phyloP scores from a whole-genome alignment of 2,888 invertebrate species.

The Disparrhopalites patrizii region DNA sequence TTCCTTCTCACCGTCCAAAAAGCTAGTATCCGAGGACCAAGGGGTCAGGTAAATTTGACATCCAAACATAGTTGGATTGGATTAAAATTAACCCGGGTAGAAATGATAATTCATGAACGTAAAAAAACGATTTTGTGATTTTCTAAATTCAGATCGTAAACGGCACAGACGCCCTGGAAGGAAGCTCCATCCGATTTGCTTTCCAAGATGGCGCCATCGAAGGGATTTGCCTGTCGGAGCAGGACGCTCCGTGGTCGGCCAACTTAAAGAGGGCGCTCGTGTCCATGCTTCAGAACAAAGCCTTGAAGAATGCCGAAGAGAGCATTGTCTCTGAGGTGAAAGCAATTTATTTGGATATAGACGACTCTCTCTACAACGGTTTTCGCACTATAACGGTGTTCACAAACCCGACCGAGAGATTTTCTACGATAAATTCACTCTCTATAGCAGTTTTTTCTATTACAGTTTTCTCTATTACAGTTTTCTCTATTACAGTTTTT shows the following conservation, averaged over 20 bases:
- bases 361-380: background rate
- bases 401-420: too few species aligned
- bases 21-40: conserved; percentile 41
- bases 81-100: background rate
- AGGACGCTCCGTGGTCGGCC: conserved; percentile 71
- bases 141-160: conserved; percentile 53
- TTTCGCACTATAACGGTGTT: too few species aligned
- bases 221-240: conserved; percentile 68
- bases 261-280: conserved; percentile 88
- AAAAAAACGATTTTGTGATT: background rate
- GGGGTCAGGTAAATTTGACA: conserved; percentile 38
- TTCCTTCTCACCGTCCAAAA: conserved; percentile 49
- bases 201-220: conserved; percentile 73
- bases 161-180: conserved; percentile 61
- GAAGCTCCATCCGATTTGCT: conserved; percentile 68
- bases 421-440: background rate
- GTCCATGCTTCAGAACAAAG: conserved; percentile 70
- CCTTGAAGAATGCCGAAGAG: conserved; percentile 54
- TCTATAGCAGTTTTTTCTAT: too few species aligned
- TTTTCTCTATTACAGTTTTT: too few species aligned
- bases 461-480: too few species aligned
- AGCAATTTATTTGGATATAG: background rate
- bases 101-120: background rate
- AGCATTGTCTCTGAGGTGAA: conserved; percentile 52
- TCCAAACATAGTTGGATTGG: background rate